A percentile compares a stretch with the other conserved stretches of the same genome.
These are phyloP conservation scores for Fregata magnificens DNA, from an alignment of 2,113 vertebrate species.

Conservation along the genomic window DNA sequence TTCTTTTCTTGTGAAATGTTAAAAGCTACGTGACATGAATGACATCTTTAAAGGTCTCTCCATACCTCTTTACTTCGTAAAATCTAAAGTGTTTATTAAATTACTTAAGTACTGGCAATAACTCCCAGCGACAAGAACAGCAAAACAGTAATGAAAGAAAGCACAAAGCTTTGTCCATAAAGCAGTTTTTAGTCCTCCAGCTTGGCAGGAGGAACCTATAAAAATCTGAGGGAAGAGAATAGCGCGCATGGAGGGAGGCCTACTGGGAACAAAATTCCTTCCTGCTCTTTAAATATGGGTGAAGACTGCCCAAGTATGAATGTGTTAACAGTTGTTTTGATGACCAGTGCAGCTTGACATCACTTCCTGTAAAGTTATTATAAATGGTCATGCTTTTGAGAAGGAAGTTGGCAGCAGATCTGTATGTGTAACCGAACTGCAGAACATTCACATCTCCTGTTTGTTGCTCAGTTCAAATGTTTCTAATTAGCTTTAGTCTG, in stretches of 20 bases:
- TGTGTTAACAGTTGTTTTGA: neutral
- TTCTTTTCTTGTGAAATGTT: neutral
- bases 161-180: neutral
- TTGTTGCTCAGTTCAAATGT: neutral
- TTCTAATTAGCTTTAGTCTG: neutral
- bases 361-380: neutral
- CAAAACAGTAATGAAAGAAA: neutral
- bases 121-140: slow-evolving; percentile 21
- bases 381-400: neutral
- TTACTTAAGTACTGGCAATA: slow-evolving; percentile 21
- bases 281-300: neutral
- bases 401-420: slow-evolving; percentile 22
- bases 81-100: slow-evolving; percentile 37
- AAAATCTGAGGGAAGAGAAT: neutral
- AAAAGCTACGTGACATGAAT: neutral
- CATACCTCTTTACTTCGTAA: slow-evolving; percentile 1
- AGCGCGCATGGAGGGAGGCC: neutral
- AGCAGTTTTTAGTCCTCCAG: neutral
- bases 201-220: neutral
- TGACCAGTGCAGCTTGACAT: slow-evolving; percentile 2
- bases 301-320: neutral
- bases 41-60: neutral
- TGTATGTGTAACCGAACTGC: neutral
- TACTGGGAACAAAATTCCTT: neutral
- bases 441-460: neutral